These are phyloP conservation scores for Koerneria pararmatus DNA, from an alignment of 2,888 invertebrate genomes.

Conservation along the genomic window DNA sequence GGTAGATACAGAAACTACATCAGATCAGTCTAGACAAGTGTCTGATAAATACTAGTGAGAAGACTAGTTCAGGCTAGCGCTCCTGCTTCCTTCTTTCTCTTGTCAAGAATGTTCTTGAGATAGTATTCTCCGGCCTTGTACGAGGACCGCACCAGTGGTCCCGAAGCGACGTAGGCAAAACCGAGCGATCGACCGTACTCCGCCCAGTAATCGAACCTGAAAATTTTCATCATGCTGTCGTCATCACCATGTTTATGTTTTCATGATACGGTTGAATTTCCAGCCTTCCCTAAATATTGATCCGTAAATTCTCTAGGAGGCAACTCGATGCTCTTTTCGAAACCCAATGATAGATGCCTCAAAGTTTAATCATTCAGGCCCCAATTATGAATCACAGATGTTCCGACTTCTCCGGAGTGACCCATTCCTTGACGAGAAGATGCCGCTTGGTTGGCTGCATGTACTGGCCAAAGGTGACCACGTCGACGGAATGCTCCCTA, in stretches of 20 bases:
- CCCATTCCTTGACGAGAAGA: constrained; percentile 79
- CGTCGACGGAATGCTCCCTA: constrained; percentile 74
- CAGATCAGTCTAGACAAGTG: too few relatives aligned
- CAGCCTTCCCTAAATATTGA: too few relatives aligned
- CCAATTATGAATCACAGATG: background rate
- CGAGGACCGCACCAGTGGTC: constrained; percentile 90
- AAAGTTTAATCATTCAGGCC: too few relatives aligned
- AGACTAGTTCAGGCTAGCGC: too few relatives aligned
- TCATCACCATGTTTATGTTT: too few relatives aligned
- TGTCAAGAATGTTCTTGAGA: constrained; percentile 52
- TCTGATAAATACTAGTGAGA: too few relatives aligned
- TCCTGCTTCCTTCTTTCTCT: constrained; percentile 30
- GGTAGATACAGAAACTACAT: too few relatives aligned
- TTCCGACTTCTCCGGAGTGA: constrained; percentile 81
- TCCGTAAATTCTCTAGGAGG: too few relatives aligned
- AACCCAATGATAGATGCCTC: too few relatives aligned
- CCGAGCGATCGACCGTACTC: constrained; percentile 69
- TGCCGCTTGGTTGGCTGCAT: constrained; percentile 98
- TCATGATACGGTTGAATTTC: too few relatives aligned
- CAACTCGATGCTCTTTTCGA: too few relatives aligned
- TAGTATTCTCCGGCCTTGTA: constrained; percentile 87
- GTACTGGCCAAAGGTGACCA: constrained; percentile 93
- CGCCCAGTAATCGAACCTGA: constrained; percentile 53
- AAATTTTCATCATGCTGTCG: background rate
- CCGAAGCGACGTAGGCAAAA: constrained; percentile 93